Percentiles rank a stretch among this genome's conserved stretches.
phyloP scores from a whole-genome alignment of 2,113 vertebrate species.

The Cinclus mexicanus region DNA sequence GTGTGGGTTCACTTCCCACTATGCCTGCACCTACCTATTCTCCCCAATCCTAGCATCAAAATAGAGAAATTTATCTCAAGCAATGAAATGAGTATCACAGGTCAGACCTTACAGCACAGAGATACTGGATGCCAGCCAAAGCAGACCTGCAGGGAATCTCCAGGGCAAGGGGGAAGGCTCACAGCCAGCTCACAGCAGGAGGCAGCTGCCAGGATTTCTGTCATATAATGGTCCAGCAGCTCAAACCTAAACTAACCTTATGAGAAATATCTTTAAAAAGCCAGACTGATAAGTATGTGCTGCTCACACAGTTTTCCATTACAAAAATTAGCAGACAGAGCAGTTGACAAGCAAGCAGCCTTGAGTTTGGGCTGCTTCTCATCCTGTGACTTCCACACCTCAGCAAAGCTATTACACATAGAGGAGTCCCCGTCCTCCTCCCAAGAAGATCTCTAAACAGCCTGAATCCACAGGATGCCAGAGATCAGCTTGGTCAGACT shows the following conservation, averaged over 20 bases:
- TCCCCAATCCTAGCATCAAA: not conserved
- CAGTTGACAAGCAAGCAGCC: not conserved
- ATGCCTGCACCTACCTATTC: not conserved
- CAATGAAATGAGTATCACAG: accelerated
- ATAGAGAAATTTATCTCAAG: not conserved
- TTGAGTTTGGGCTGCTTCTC: not conserved
- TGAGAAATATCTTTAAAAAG: not conserved
- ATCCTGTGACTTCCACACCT: not conserved
- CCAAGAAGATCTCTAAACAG: not conserved
- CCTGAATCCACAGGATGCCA: not conserved
- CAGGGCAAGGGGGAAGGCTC: not conserved
- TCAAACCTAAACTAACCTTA: not conserved
- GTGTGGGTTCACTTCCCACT: not conserved
- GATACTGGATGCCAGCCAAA: not conserved
- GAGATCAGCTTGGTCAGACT: not conserved
- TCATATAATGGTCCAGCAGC: not conserved
- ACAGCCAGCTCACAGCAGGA: not conserved
- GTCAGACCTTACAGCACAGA: not conserved
- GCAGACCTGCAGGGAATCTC: not conserved
- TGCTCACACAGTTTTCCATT: not conserved
- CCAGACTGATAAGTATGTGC: not conserved
- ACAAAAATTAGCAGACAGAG: not conserved
- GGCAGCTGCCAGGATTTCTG: not conserved
- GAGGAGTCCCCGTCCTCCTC: not conserved
- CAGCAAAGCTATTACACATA: not conserved